phyloP scores from a whole-genome alignment of 2,113 vertebrate genomes.

The Coptodon rendalli region DNA sequence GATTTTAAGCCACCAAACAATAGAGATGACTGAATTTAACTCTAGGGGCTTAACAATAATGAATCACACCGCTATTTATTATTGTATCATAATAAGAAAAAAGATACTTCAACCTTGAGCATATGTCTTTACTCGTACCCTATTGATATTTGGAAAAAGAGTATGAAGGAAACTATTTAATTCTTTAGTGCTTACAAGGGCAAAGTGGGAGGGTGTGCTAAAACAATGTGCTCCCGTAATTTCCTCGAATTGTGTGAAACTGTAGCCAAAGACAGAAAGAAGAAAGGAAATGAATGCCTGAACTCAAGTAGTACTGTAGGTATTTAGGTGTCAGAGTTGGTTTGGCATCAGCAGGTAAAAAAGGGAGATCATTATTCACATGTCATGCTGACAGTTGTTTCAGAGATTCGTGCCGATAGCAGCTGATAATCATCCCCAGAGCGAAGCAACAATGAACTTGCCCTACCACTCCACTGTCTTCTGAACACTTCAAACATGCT shows the following conservation, averaged over 20 bases:
- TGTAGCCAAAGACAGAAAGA: neutral
- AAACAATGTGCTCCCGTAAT: neutral
- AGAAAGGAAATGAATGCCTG: slow-evolving; percentile 6
- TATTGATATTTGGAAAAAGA: neutral
- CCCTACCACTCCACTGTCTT: slow-evolving; percentile 69
- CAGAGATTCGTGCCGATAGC: slow-evolving; percentile 59
- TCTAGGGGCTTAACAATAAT: neutral
- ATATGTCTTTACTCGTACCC: neutral
- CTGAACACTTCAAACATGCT: slow-evolving; percentile 72
- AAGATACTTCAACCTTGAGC: neutral
- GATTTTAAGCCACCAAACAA: neutral
- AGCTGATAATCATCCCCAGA: slow-evolving; percentile 71
- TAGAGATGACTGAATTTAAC: neutral
- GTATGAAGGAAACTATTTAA: neutral
- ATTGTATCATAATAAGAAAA: neutral
- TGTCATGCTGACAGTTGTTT: slow-evolving; percentile 70
- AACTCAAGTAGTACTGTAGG: slow-evolving; percentile 33
- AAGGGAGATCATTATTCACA: slow-evolving; percentile 72
- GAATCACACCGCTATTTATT: neutral
- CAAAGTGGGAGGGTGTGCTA: neutral
- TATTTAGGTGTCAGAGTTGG: slow-evolving; percentile 58
- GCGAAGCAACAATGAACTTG: slow-evolving; percentile 70
- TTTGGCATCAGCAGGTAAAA: slow-evolving; percentile 64
- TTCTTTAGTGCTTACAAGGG: neutral
- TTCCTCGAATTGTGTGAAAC: neutral